Evolutionary conservation across 2,797 vertebrate genomes (phyloP).

Genomic region (Channallabes apus): DNA sequence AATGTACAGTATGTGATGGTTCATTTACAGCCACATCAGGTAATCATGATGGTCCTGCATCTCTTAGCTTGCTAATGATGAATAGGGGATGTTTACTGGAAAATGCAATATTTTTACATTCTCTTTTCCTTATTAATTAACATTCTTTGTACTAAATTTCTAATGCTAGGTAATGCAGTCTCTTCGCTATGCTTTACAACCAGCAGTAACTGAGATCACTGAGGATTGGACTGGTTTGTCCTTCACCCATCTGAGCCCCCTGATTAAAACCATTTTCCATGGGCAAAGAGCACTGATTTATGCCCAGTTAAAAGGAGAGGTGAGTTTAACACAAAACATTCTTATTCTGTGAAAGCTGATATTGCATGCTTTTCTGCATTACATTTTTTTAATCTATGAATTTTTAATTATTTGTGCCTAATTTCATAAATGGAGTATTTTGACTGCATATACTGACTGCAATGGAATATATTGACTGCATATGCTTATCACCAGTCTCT

Average conservation of each 20-base stretch:
- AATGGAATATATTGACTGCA: not conserved
- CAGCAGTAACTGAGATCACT: slow-evolving; percentile 65
- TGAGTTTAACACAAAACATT: slow-evolving; percentile 39
- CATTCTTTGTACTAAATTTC: slow-evolving; percentile 12
- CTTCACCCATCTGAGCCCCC: slow-evolving; percentile 69
- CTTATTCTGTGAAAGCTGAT: not conserved
- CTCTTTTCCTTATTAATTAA: not conserved
- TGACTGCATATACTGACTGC: too few species aligned
- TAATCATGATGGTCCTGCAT: not conserved
- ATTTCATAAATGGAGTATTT: not conserved
- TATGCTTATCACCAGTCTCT: not conserved
- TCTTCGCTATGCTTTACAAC: slow-evolving; percentile 76
- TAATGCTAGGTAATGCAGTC: slow-evolving; percentile 76
- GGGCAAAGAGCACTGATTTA: slow-evolving; percentile 79
- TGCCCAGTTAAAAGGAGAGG: slow-evolving; percentile 68
- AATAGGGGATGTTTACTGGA: not conserved
- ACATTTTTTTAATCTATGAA: not conserved
- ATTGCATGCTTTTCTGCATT: not conserved
- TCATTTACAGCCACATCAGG: not conserved
- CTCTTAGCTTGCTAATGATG: not conserved
- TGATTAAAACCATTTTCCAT: slow-evolving; percentile 73
- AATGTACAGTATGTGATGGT: not conserved
- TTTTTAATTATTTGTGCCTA: not conserved
- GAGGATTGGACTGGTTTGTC: slow-evolving; percentile 69
- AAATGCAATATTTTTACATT: not conserved